Evolutionary conservation across 1,140 invertebrate species (phyloP).

Genomic region (Ylistrum balloti): DNA sequence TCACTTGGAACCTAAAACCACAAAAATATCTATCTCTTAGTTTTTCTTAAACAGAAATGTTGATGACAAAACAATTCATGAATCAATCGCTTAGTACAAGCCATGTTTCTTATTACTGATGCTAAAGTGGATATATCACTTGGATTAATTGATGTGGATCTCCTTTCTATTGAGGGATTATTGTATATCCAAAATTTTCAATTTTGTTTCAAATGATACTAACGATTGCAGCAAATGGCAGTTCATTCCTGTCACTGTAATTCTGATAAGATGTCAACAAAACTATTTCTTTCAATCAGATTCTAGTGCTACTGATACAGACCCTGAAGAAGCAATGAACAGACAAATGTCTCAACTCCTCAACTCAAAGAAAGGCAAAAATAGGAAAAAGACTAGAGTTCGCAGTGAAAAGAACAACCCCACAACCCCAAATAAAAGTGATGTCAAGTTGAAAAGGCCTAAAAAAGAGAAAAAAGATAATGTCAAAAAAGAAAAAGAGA

Average conservation of each 20-base stretch:
- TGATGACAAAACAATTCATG: too few species aligned
- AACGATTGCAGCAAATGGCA: not conserved
- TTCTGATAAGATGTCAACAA: slow-evolving; percentile 14
- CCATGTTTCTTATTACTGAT: too few species aligned
- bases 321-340: slow-evolving; percentile 71
- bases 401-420: slow-evolving; percentile 23
- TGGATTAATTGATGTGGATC: too few species aligned
- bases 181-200: too few species aligned
- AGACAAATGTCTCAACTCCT: slow-evolving; percentile 67
- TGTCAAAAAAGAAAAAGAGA: slow-evolving; percentile 77
- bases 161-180: too few species aligned
- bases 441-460: slow-evolving; percentile 55
- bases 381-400: slow-evolving; percentile 66
- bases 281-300: slow-evolving; percentile 58
- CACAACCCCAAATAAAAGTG: slow-evolving; percentile 53
- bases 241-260: too few species aligned
- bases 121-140: too few species aligned
- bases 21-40: too few species aligned
- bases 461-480: slow-evolving; percentile 71
- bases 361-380: slow-evolving; percentile 63
- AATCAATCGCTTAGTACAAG: too few species aligned
- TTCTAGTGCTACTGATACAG: slow-evolving; percentile 77
- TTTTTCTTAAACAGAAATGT: too few species aligned
- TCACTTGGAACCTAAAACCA: too few species aligned
- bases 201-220: not conserved